Percentiles rank a stretch among this genome's conserved stretches.
These are phyloP conservation scores for Hemiscyllium ocellatum DNA, from an alignment of 2,113 vertebrate species.

Conservation along the genomic window DNA sequence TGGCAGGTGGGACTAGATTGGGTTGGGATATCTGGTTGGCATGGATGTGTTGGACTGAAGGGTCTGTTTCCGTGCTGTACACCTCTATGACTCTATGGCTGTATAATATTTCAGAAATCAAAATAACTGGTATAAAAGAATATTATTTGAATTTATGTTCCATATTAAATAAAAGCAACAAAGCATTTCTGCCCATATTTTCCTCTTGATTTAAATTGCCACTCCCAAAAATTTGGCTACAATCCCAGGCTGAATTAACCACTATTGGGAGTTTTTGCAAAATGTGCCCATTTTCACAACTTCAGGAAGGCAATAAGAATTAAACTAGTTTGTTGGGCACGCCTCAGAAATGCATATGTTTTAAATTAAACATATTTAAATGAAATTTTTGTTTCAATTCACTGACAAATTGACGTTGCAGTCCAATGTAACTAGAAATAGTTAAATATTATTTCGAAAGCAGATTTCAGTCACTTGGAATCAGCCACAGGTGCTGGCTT, in stretches of 20 bases:
- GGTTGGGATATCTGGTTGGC: no score
- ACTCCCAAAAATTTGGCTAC: background rate
- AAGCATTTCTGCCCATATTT: background rate
- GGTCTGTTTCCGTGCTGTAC: no score
- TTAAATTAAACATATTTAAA: background rate
- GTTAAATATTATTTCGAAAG: background rate
- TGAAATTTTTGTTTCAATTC: background rate
- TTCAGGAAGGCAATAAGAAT: background rate
- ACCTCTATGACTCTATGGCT: no score
- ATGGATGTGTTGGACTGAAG: no score
- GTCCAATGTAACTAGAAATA: no score
- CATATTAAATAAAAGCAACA: background rate
- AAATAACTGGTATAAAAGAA: background rate
- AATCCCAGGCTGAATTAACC: background rate
- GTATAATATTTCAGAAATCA: no score
- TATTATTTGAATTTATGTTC: background rate
- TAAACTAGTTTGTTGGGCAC: background rate
- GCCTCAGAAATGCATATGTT: no score
- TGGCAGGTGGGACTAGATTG: no score
- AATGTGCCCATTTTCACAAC: background rate
- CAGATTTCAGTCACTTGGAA: background rate
- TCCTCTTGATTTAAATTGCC: background rate
- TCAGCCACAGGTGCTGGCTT: background rate
- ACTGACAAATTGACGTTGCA: background rate
- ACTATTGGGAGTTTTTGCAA: background rate